phyloP scores from a whole-genome alignment of 2,888 invertebrate species.

The Spodoptera exigua region DNA sequence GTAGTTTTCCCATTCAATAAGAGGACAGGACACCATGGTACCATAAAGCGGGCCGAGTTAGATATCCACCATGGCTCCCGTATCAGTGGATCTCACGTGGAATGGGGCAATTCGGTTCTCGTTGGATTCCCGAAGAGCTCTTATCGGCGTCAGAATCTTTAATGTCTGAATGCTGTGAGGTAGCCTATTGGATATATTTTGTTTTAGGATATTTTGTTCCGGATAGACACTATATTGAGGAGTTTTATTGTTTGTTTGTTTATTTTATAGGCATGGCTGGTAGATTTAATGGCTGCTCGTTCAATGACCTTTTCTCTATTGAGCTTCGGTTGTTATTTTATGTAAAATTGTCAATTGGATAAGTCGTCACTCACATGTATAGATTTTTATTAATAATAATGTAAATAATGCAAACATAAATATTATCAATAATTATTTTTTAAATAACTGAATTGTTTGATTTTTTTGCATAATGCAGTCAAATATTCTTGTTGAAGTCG shows the following conservation, averaged over 20 bases:
- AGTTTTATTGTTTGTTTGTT: neutral
- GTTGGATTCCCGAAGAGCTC: constrained; percentile 53
- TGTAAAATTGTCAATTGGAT: too few species aligned
- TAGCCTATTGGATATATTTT: constrained; percentile 23
- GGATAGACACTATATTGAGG: too few species aligned
- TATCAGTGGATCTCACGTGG: constrained; percentile 61
- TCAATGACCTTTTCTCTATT: too few species aligned
- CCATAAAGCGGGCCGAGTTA: constrained; percentile 46
- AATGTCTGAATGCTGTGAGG: constrained; percentile 37
- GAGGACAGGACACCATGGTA: constrained; percentile 21
- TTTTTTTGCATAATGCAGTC: too few species aligned
- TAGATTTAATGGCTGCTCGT: too few species aligned
- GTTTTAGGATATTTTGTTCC: constrained; percentile 14
- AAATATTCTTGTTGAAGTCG: too few species aligned
- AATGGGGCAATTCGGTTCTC: constrained; percentile 54
- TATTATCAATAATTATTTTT: too few species aligned
- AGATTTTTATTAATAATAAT: too few species aligned
- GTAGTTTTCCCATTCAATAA: constrained; percentile 49
- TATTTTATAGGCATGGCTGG: constrained; percentile 15
- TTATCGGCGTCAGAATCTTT: constrained; percentile 56
- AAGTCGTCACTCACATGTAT: too few species aligned
- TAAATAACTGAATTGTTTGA: too few species aligned
- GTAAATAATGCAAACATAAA: too few species aligned
- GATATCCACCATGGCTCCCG: constrained; percentile 46
- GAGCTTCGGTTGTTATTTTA: too few species aligned